Base-by-base conservation (phyloP, 2,113 vertebrate species). In the Irena cyanogastra region DNA sequence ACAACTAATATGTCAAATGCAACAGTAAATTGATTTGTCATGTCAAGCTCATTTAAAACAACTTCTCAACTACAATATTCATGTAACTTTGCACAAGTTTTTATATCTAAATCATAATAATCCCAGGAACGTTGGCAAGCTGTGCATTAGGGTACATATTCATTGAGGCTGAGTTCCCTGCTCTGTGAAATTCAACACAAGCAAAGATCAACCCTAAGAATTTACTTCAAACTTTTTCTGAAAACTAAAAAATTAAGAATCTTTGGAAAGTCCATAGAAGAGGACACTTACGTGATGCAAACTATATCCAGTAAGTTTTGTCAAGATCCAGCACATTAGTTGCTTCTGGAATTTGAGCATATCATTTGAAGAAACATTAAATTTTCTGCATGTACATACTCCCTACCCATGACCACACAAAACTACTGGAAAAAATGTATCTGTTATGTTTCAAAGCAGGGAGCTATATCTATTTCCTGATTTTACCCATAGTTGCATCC, bases 21-120 rank as follows among this genome's bases (percentile, higher is more conserved):
- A 56, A 95, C 52, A 94, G 76, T 57, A 95, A 96, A 95, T 83
- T 83, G 93, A 96, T 90, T 92, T 59, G 41, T 56, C 59, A 90
- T 85, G 65, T 96, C 68, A 83, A 69, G 78, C 79, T 97, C 70
- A 88, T 96, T 97, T 96, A 96, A 96, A 90, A 7, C 37, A 83
- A 83, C 41, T 60, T 95, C 68, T 59, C 6, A 35, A 37, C 47
- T 68, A 70, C 45, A 77, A 64, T 79, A 95, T 94, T 94, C 15
- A 88, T 71, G 21, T 61, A 71, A 72, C 77, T 95, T 94, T 96
- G 83, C 69, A 24, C 9, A 52, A 19, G 7, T 70, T 84, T 84
- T 74, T 53, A 65, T 50, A 70, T 3, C 13, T 64, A 49, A 83
- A 72, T 74, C 11, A 60, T 56, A 45, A 50, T 83, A 87, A 93